These are phyloP conservation scores for Acromyrmex heyeri DNA, from an alignment of 1,140 invertebrate species.

Conservation along the genomic window DNA sequence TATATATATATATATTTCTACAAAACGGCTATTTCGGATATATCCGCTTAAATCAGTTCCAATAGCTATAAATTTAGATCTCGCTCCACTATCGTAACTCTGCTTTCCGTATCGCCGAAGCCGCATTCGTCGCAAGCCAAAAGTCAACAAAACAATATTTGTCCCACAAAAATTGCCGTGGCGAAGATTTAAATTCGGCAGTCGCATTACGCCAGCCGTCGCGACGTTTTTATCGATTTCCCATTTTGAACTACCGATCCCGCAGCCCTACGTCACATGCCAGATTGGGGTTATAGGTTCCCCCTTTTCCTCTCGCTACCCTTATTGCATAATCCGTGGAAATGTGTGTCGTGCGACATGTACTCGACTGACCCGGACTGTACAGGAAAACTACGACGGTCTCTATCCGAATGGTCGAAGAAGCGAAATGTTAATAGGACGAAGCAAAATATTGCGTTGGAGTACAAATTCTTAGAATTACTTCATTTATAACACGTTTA, in stretches of 20 bases:
- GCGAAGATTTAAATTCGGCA: constrained; percentile 62
- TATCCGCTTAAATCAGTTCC: constrained; percentile 8
- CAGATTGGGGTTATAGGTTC: constrained; percentile 59
- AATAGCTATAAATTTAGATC: constrained; percentile 41
- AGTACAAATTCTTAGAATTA: too few species aligned
- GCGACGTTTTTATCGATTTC: constrained; percentile 60
- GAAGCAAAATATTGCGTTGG: constrained; percentile 40
- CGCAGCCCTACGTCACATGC: constrained; percentile 56
- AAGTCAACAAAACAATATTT: constrained; percentile 60
- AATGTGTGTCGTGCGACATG: constrained; percentile 45
- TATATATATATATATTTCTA: constrained; percentile 3
- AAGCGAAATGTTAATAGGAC: constrained; percentile 73
- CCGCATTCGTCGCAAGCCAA: constrained; percentile 8
- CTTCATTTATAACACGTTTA: too few species aligned
- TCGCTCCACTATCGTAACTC: constrained; percentile 5
- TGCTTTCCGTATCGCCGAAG: constrained; percentile 44
- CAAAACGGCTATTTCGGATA: neutral
- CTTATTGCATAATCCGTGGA: constrained; percentile 66
- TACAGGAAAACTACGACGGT: neutral
- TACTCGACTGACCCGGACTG: constrained; percentile 27
- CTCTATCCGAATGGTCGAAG: constrained; percentile 6
- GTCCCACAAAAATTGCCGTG: constrained; percentile 56
- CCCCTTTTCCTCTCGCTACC: constrained; percentile 48
- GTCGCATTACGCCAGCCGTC: constrained; percentile 61
- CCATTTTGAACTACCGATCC: constrained; percentile 59